A percentile compares a stretch with the other conserved stretches of the same genome.
Conservation (phyloP, 2,113 vertebrate species). For the Anhinga rufa region DNA sequence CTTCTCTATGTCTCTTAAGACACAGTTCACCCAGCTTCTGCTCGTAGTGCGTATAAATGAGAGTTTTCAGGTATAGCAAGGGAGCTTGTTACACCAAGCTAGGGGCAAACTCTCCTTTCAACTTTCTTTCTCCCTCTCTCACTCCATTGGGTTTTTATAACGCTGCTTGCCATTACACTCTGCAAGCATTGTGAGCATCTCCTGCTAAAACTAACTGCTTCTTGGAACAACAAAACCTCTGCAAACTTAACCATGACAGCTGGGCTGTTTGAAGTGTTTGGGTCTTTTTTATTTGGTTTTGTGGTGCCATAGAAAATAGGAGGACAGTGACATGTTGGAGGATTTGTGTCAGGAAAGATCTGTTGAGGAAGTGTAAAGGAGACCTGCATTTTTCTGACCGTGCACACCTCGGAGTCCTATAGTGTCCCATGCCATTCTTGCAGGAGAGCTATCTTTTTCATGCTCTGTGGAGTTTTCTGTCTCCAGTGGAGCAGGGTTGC, state of each 20-base stretch:
- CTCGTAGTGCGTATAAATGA: background rate
- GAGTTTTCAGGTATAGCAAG: background rate
- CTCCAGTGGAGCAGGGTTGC: background rate
- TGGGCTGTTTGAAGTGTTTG: background rate
- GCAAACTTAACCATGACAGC: background rate
- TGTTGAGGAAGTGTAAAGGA: background rate
- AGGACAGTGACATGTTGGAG: background rate
- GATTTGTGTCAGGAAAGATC: background rate
- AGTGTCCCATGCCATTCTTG: background rate
- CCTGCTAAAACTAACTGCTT: background rate
- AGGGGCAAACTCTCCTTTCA: background rate
- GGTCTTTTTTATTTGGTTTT: background rate
- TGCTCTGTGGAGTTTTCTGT: background rate
- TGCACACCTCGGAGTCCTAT: background rate
- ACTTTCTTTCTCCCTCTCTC: background rate
- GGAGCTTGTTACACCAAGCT: background rate
- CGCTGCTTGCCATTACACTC: background rate
- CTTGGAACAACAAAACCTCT: background rate
- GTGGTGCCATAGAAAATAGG: background rate
- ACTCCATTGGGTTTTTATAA: background rate
- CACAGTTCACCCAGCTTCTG: background rate
- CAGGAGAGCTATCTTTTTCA: background rate
- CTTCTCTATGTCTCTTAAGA: background rate
- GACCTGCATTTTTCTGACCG: background rate
- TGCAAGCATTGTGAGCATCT: background rate